Percentiles rank a stretch among this genome's conserved stretches.
phyloP scores from a whole-genome alignment of 2,888 invertebrate genomes.

The Morpho achilles region DNA sequence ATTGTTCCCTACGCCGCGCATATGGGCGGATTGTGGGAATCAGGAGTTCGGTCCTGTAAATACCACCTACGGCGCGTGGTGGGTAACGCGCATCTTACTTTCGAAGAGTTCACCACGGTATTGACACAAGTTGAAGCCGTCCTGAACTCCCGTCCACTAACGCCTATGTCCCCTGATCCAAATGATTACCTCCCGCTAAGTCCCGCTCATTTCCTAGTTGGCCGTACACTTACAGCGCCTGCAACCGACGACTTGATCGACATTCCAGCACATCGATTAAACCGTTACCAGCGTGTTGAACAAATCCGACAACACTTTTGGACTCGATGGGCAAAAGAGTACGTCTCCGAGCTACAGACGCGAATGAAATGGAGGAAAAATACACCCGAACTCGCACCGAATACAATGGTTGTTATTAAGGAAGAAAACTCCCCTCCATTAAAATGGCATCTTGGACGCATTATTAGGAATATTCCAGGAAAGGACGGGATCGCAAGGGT shows the following conservation, averaged over 20 bases:
- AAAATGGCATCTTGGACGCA: no score
- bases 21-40: conserved; percentile 4
- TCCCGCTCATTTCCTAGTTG: conserved; percentile 3
- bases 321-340: no score
- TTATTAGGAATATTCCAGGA: no score
- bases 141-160: conserved; percentile 23
- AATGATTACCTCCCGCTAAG: conserved; percentile 1
- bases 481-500: no score
- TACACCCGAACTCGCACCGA: no score
- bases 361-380: no score
- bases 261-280: background rate
- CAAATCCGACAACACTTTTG: conserved; percentile 3
- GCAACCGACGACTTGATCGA: background rate
- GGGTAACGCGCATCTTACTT: conserved; percentile 8
- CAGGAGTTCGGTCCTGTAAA: conserved; percentile 1
- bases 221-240: conserved; percentile 1
- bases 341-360: no score
- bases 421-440: no score
- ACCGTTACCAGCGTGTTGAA: background rate
- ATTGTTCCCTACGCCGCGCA: background rate
- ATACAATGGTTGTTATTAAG: no score
- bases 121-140: conserved; percentile 22
- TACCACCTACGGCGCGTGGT: conserved; percentile 2
- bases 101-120: conserved; percentile 16
- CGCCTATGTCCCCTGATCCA: conserved; percentile 18